These are phyloP conservation scores for Tapirus terrestris DNA, from an alignment of 2,113 vertebrate genomes.

Conservation along the genomic window DNA sequence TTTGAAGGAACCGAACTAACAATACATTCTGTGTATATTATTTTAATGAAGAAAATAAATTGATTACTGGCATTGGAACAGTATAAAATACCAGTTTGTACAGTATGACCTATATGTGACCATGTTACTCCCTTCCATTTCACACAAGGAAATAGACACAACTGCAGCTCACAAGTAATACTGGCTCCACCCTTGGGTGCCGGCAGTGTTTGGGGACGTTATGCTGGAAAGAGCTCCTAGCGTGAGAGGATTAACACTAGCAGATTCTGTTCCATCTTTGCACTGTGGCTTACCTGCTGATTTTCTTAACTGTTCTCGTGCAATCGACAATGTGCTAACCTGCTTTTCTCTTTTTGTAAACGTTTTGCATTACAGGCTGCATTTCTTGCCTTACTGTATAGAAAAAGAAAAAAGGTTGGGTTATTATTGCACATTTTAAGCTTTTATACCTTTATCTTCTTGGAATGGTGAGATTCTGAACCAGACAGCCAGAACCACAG, in stretches of 20 bases:
- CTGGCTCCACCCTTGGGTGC: constrained; percentile 71
- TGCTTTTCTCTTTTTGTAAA: constrained; percentile 81
- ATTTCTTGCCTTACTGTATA: constrained; percentile 79
- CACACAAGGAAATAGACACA: constrained; percentile 59
- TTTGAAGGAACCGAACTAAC: constrained; percentile 96
- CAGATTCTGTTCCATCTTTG: constrained; percentile 76
- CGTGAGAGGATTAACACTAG: constrained; percentile 81
- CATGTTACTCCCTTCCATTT: constrained; percentile 80
- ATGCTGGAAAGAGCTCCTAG: constrained; percentile 54
- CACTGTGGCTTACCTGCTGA: constrained; percentile 79
- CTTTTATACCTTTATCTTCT: constrained; percentile 83
- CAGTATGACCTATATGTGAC: constrained; percentile 87
- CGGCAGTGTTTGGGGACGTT: constrained; percentile 26
- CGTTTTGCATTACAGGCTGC: constrained; percentile 82
- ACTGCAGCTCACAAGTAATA: constrained; percentile 66
- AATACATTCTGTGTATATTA: constrained; percentile 96
- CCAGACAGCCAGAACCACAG: constrained; percentile 62
- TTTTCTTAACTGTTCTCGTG: constrained; percentile 77
- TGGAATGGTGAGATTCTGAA: constrained; percentile 76
- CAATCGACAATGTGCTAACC: constrained; percentile 81
- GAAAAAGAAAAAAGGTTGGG: constrained; percentile 82
- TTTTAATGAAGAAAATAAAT: constrained; percentile 96
- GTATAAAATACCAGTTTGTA: constrained; percentile 89
- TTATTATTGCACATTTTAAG: constrained; percentile 82
- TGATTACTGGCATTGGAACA: constrained; percentile 89